Percentiles rank a stretch among this genome's conserved stretches.
phyloP scores from a whole-genome alignment of 2,113 vertebrate species.

The Vulpes vulpes region DNA sequence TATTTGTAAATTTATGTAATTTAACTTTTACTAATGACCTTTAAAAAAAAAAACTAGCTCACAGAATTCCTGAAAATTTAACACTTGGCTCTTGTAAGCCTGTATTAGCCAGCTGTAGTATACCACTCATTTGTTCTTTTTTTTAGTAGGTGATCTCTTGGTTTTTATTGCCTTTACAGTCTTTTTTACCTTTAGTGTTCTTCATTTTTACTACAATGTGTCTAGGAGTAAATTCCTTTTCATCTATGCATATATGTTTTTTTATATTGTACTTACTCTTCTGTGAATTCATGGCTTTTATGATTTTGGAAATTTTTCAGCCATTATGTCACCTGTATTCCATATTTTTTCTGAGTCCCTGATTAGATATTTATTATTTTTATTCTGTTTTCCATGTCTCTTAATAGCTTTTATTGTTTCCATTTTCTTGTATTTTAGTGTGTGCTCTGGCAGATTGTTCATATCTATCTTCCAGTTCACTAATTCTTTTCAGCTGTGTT shows the following conservation, averaged over 20 bases:
- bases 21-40: not conserved
- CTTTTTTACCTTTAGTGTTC: not conserved
- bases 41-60: slow-evolving; percentile 2
- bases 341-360: not conserved
- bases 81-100: not conserved
- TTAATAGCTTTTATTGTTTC: not conserved
- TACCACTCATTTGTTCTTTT: not conserved
- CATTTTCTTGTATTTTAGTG: not conserved
- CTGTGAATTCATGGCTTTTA: not conserved
- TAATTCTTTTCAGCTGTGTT: not conserved
- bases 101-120: not conserved
- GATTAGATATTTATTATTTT: slow-evolving; percentile 38
- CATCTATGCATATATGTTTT: not conserved
- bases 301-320: slow-evolving; percentile 10
- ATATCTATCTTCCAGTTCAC: not conserved
- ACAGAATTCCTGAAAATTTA: not conserved
- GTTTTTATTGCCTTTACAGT: not conserved
- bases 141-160: not conserved
- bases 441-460: not conserved
- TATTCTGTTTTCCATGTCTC: not conserved
- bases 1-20: not conserved
- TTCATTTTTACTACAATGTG: not conserved
- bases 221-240: not conserved
- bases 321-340: not conserved
- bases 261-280: not conserved